Evolutionary conservation across 2,888 invertebrate genomes (phyloP), one percentile per base, ranked within the genome.

Genomic region (Oscheius onirici): DNA sequence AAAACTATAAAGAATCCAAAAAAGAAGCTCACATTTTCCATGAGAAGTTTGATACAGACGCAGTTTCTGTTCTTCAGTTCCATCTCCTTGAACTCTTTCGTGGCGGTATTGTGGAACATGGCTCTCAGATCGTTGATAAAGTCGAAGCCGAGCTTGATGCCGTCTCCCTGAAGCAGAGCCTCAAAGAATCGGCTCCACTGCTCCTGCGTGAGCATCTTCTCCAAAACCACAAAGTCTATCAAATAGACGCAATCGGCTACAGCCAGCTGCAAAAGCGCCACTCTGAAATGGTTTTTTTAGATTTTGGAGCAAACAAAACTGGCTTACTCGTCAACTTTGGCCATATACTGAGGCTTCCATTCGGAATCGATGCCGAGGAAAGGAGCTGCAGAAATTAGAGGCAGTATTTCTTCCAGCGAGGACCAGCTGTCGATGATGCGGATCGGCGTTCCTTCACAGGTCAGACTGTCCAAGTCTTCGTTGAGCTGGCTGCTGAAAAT

Each of bases 281-380:
- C 74, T 61, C 77, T 79, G 26, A 58, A 69, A 2, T 34, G 11
- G 22, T 1, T 13, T 6, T 26, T 24, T 17, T 28, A 26, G 26
- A 13, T 15, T 11, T n/a, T 15, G 1, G 0, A 13, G 10, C 6
- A 17, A 46, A 3, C 13, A 11, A 57, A 41, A 15, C 8, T 15
- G 43, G 24, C 57, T 15, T 43, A 68, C 68, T 68, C 49, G 41
- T 68, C 68, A 2, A 49, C 26, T 43, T 41, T 68, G 26, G 68
- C 55, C 22, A 72, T n/a, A 58, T 73, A 58, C 2, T 68, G 43
- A 3, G 74, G 76, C 34, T 74, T 78, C 76, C 76, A 78, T 65
- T 78, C 78, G 13, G 78, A 76, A 68, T 78, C 78, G 46, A 78
- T 68, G 41, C 76, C 78, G 1, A 78, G 51, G 41, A 68, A 66